Evolutionary conservation across 1,140 invertebrate genomes (phyloP).

Genomic region (Heliconius congener): DNA sequence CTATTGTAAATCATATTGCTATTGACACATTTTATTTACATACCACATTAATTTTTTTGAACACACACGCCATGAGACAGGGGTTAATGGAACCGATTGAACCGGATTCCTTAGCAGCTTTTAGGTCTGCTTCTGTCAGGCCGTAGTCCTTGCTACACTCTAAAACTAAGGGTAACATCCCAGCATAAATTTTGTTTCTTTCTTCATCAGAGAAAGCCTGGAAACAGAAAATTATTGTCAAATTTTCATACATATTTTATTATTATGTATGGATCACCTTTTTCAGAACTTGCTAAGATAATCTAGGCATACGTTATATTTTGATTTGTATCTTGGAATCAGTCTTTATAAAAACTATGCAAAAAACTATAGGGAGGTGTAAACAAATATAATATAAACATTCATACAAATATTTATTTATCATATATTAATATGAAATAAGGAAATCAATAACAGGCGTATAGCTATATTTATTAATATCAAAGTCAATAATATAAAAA

Average conservation of each 20-base stretch:
- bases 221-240: not conserved
- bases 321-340: too few species aligned
- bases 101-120: constrained; percentile 5
- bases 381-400: too few species aligned
- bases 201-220: constrained; percentile 8
- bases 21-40: not conserved
- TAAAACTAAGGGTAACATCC: not conserved
- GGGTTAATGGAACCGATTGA: not conserved
- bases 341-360: too few species aligned
- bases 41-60: constrained; percentile 6
- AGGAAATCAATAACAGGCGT: too few species aligned
- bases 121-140: not conserved
- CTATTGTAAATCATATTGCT: too few species aligned
- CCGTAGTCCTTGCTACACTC: not conserved
- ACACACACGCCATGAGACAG: not conserved
- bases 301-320: too few species aligned
- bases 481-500: too few species aligned
- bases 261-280: not conserved
- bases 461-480: too few species aligned
- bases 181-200: constrained; percentile 4
- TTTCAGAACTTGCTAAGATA: not conserved
- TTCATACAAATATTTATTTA: too few species aligned
- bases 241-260: not conserved
- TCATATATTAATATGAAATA: too few species aligned
- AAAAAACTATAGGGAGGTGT: too few species aligned